Conservation (phyloP, 2,797 vertebrate species). For the Nyctalus aviator region DNA sequence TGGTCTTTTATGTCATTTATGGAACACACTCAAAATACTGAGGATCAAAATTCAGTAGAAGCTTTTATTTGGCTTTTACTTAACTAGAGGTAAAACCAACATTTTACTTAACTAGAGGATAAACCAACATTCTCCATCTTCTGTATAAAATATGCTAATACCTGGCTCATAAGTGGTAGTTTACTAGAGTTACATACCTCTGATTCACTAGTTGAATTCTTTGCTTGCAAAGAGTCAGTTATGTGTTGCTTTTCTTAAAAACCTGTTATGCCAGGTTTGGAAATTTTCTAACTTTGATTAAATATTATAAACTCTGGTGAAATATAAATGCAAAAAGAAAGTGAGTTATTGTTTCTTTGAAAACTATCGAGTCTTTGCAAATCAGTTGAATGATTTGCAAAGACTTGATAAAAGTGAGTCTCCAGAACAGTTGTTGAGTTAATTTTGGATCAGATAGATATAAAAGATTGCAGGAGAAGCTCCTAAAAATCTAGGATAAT, state of each 20-base stretch:
- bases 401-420: background rate
- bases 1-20: background rate
- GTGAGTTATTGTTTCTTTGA: background rate
- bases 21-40: background rate
- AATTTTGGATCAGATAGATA: constrained; percentile 8
- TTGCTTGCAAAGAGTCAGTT: background rate
- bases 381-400: background rate
- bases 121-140: background rate
- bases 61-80: background rate
- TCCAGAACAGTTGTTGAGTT: constrained; percentile 16
- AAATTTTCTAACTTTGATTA: constrained; percentile 11
- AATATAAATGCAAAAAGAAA: constrained; percentile 42
- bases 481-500: constrained; percentile 10
- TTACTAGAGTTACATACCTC: background rate
- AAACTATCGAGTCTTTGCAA: background rate
- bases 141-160: background rate
- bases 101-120: background rate
- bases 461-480: background rate
- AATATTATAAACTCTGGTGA: background rate
- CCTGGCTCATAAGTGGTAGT: background rate
- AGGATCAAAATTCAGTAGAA: constrained; percentile 8
- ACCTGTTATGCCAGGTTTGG: background rate
- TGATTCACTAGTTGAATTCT: background rate
- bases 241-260: constrained; percentile 24
- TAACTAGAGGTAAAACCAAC: background rate